Evolutionary conservation across 2,888 invertebrate genomes (phyloP).

Genomic region (Pediacus dermestoides): DNA sequence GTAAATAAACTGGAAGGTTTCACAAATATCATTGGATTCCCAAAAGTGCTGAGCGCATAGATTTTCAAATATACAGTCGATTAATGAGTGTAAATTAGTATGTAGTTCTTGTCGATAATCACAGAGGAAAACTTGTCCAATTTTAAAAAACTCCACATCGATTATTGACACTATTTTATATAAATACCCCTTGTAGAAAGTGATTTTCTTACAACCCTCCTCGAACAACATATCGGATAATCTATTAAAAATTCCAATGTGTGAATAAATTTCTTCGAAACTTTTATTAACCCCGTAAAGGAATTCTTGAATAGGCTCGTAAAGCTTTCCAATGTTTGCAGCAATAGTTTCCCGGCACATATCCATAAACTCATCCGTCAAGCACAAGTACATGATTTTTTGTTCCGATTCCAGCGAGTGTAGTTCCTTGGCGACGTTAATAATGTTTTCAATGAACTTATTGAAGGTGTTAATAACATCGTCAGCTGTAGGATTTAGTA

Average conservation of each 20-base stretch:
- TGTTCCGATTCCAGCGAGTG: slow-evolving; percentile 26
- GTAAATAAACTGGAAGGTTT: slow-evolving; percentile 67
- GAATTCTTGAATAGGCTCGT: slow-evolving; percentile 56
- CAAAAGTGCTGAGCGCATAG: slow-evolving; percentile 61
- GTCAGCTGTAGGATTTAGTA: slow-evolving; percentile 57
- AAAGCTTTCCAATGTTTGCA: slow-evolving; percentile 54
- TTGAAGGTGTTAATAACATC: slow-evolving; percentile 54
- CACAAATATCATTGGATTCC: slow-evolving; percentile 64
- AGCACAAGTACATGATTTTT: slow-evolving; percentile 29
- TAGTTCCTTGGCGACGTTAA: slow-evolving; percentile 25
- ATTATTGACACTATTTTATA: slow-evolving; percentile 47
- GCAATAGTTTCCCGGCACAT: slow-evolving; percentile 56
- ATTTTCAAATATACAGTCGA: slow-evolving; percentile 59
- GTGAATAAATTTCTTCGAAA: slow-evolving; percentile 55
- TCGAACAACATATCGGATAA: slow-evolving; percentile 55
- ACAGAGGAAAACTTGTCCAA: slow-evolving; percentile 58
- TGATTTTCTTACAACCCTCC: slow-evolving; percentile 58
- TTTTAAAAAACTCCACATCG: slow-evolving; percentile 64
- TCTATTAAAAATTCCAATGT: slow-evolving; percentile 25
- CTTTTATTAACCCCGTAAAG: slow-evolving; percentile 52
- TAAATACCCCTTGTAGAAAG: slow-evolving; percentile 50
- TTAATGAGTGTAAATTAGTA: slow-evolving; percentile 54
- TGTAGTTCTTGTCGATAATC: slow-evolving; percentile 60
- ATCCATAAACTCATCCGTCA: slow-evolving; percentile 40
- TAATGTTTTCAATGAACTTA: slow-evolving; percentile 29